Base-by-base conservation (phyloP, 2,113 vertebrate genomes). In the Cromileptes altivelis region DNA sequence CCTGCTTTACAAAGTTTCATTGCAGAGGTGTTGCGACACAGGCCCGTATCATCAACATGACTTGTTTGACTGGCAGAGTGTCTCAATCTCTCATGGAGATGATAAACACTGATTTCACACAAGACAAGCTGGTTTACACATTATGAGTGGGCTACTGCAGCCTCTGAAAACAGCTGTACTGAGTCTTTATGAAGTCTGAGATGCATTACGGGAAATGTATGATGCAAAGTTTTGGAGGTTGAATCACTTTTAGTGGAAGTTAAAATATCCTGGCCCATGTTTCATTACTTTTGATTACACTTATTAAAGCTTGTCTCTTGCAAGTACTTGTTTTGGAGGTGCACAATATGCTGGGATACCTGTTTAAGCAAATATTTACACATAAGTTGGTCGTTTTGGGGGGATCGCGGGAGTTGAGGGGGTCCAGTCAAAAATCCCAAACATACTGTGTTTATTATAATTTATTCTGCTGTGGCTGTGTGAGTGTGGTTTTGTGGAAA, bases 1-100 rank as follows among this genome's bases (percentile, higher is more conserved):
- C 93, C 57, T 90, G 91, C 63, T 75, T 33, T 52, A 15, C 57
- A 23, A 37, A 0, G 19, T 70, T 69, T 85, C 52, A 62, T 3
- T 33, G 58, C 3, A n/a, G 27, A 33, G 33, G 23, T 82, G 84
- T 86, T 89, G 80, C 63, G 10, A 76, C 86, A 87, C 4, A 17
- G 15, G 4, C 69, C 19, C 42, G 27, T 71, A 77, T 76, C 52
- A 73, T 82, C 63, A 71, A 53, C 49, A 64, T 80, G 78, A 84
- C 67, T 40, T 68, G 37, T 80, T 25, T 76, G 25, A 53, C 53
- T 61, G 21, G 23, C 6, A 45, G 40, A 33, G 49, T 67, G 52
- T 80, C 57, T 33, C n/a, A 67, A 49, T 3, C 25, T 65, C 30
- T 30, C 30, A 45, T 18, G 62, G 18, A 65, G 15, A 40, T 53